A percentile compares a stretch with the other conserved stretches of the same genome.
These are phyloP conservation scores for Drosophila paracracens DNA, from an alignment of 2,888 invertebrate species.

Conservation along the genomic window DNA sequence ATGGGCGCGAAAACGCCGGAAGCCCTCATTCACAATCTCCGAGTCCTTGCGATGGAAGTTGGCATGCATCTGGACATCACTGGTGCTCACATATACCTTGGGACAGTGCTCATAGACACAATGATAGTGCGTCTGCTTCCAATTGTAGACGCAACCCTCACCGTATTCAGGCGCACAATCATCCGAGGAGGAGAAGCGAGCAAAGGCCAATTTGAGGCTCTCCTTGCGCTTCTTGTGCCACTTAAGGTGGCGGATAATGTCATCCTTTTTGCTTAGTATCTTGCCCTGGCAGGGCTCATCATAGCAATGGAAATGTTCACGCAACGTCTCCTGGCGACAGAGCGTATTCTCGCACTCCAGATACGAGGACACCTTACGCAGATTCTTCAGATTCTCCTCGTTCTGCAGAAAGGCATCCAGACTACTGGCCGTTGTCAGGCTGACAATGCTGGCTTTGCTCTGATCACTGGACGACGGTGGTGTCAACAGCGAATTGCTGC, in stretches of 20 bases:
- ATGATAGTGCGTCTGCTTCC: constrained; percentile 89
- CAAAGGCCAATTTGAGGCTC: constrained; percentile 94
- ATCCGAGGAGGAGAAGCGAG: constrained; percentile 96
- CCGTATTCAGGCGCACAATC: constrained; percentile 95
- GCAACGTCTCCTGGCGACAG: constrained; percentile 84
- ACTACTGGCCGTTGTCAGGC: constrained; percentile 66
- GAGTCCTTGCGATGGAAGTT: constrained; percentile 99
- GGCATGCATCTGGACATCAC: constrained; percentile 99
- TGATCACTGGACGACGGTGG: constrained; percentile 81
- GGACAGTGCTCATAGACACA: constrained; percentile 97
- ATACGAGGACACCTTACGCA: constrained; percentile 84
- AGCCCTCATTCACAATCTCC: constrained; percentile 98
- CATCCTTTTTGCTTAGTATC: constrained; percentile 99
- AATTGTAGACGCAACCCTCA: constrained; percentile 93
- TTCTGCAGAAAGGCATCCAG: constrained; percentile 80
- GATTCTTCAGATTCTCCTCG: constrained; percentile 82
- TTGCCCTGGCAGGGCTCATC: constrained; percentile 88
- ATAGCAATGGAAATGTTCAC: constrained; percentile 97
- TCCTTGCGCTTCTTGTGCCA: constrained; percentile 99
- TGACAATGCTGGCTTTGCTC: constrained; percentile 56
- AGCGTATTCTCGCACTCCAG: constrained; percentile 84
- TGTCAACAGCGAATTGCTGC: constrained; percentile 75
- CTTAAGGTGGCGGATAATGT: constrained; percentile 99
- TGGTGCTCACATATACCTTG: constrained; percentile 99
- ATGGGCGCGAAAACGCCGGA: constrained; percentile 97